Conservation (phyloP, 2,797 vertebrate species). For the Antennarius maculatus region DNA sequence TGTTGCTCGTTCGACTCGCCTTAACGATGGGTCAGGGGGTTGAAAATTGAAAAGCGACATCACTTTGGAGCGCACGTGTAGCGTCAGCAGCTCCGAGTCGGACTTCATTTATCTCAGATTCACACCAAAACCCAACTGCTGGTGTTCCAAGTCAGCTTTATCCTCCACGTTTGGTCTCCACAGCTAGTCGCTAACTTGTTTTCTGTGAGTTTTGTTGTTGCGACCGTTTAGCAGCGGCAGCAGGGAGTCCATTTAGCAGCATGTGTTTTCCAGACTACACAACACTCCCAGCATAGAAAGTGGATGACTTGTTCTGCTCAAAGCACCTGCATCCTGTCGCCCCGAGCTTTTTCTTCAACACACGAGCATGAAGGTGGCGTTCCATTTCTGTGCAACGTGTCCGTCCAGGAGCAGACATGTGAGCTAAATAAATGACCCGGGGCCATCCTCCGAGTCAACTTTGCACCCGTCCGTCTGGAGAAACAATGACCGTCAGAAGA, state of each 20-base stretch:
- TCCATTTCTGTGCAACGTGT: slow-evolving; percentile 13
- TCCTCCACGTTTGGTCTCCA: too few species aligned
- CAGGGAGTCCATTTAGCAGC: too few species aligned
- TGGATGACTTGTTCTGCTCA: slow-evolving; percentile 7
- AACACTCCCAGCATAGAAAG: slow-evolving; percentile 3
- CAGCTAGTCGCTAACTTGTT: too few species aligned
- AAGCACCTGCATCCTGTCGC: slow-evolving; percentile 2
- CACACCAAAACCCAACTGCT: too few species aligned
- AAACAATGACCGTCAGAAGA: slow-evolving; percentile 48
- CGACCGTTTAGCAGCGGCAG: too few species aligned
- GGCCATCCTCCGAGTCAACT: slow-evolving; percentile 50
- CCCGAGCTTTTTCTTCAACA: too few species aligned
- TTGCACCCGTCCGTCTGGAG: slow-evolving; percentile 51
- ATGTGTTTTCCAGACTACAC: too few species aligned
- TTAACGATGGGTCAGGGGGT: not conserved
- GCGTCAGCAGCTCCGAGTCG: not conserved
- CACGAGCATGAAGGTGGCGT: not conserved
- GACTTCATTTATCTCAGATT: too few species aligned
- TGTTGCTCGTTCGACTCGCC: not conserved
- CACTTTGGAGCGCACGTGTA: not conserved
- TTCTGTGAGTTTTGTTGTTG: too few species aligned
- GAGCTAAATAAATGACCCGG: slow-evolving; percentile 48
- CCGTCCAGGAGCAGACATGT: slow-evolving; percentile 17
- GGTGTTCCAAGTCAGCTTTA: too few species aligned
- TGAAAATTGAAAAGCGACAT: not conserved